A percentile compares a stretch with the other conserved stretches of the same genome.
phyloP scores from a whole-genome alignment of 2,797 vertebrate species.

The Hippopotamyrus pictus region DNA sequence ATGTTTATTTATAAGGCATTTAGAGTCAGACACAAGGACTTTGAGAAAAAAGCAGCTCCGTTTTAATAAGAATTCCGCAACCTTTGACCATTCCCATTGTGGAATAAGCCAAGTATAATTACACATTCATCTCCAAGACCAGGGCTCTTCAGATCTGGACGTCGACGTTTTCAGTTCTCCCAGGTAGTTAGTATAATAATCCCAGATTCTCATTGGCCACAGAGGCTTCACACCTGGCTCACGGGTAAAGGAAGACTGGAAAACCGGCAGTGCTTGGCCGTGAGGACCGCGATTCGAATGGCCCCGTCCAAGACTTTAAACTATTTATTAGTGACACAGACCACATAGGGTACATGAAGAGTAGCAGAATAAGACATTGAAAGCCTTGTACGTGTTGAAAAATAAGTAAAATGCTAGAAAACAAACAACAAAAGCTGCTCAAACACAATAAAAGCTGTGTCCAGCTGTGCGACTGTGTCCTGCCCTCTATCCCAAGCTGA shows the following conservation, averaged over 20 bases:
- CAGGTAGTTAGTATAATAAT: not conserved
- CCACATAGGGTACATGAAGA: not conserved
- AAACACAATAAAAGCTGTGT: slow-evolving; percentile 59
- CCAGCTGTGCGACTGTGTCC: slow-evolving; percentile 56
- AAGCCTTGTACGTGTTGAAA: not conserved
- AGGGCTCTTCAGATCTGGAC: not conserved
- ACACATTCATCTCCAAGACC: not conserved
- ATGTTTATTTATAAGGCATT: not conserved
- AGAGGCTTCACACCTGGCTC: not conserved
- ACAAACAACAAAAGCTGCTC: slow-evolving; percentile 23
- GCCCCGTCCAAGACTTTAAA: not conserved
- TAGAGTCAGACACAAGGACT: not conserved
- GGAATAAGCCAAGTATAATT: not conserved
- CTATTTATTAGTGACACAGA: not conserved
- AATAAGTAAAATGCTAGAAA: not conserved
- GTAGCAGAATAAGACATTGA: not conserved
- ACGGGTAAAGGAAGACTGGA: not conserved
- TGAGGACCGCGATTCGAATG: not conserved
- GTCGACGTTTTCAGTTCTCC: not conserved
- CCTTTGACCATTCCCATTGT: not conserved
- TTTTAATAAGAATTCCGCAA: not conserved
- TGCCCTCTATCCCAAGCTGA: slow-evolving; percentile 5
- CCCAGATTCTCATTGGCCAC: not conserved
- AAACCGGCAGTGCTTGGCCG: not conserved
- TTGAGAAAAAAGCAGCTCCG: not conserved